Base-by-base conservation (phyloP, 2,888 invertebrate genomes). In the Hemicrepidius hirtus region DNA sequence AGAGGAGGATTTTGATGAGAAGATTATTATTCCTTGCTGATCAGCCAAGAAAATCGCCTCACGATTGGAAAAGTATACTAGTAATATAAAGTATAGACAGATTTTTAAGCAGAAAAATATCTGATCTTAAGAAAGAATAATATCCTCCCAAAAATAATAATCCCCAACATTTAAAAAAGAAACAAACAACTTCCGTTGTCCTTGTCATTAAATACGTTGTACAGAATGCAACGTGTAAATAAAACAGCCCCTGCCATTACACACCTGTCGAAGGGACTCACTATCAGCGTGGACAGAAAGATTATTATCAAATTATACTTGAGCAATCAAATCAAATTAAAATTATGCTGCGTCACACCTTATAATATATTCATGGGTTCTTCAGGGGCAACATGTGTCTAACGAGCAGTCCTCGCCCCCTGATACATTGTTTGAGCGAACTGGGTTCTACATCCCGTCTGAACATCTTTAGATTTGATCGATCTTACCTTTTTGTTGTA, bases 321-420 rank as follows among this genome's bases (percentile, higher is more conserved):
- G 81, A 83, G 82, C 81, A 83, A 82, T 83, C 82, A 82, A 82
- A 82, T 82, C 82, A 79, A 83, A 83, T 83, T 83, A 80, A 82
- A 83, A 81, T 83, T 83, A 76, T 81, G 84, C 83, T 79, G 76
- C 79, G 82, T 84, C 84, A 84, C 80, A 82, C 70, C 73, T 80
- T 81, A 82, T 84, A 83, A 83, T 84, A 80, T 82, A 83, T 83
- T 83, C 82, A 80, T 78, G 63, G 59, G 63, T 20, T 21, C 50
- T 71, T 71, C 67, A 55, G 71, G 74, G 76, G 75, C 76, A 80
- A 80, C 83, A 82, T 83, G 82, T 83, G 83, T 80, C 82, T 83
- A 83, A 82, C 82, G 81, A 82, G 81, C 60, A 68, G 57, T 59
- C 46, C 24, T 64, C 57, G 62, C 78, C 80, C 79, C 78, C 78